Evolutionary conservation across 2,113 vertebrate species (phyloP).

Genomic region (Microcebus griseorufus): DNA sequence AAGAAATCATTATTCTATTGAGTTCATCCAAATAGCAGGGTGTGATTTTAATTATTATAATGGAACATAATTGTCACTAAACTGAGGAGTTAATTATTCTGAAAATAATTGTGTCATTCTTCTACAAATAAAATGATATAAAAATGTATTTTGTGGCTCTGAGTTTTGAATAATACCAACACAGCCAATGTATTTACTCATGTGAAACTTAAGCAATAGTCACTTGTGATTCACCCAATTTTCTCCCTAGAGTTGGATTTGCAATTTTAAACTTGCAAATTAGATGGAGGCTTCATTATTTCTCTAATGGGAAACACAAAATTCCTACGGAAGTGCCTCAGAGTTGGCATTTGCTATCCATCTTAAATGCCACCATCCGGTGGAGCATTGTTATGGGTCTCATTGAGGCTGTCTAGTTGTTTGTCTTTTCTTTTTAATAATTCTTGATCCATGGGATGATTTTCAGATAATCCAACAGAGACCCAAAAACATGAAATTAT

Average conservation of each 20-base stretch:
- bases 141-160: constrained; percentile 78
- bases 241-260: constrained; percentile 75
- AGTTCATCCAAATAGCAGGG: constrained; percentile 73
- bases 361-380: constrained; percentile 75
- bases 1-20: constrained; percentile 77
- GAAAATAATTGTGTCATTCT: constrained; percentile 81
- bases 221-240: constrained; percentile 81
- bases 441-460: constrained; percentile 16
- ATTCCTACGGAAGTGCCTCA: constrained; percentile 68
- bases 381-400: constrained; percentile 52
- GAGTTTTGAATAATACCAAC: constrained; percentile 75
- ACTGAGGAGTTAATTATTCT: constrained; percentile 82
- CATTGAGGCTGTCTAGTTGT: constrained; percentile 29
- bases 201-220: constrained; percentile 79
- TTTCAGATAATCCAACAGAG: constrained; percentile 29
- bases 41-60: constrained; percentile 82
- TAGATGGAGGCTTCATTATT: constrained; percentile 75
- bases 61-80: constrained; percentile 78
- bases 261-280: constrained; percentile 83
- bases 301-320: constrained; percentile 80
- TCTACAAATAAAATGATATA: constrained; percentile 78
- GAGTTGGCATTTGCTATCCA: constrained; percentile 66
- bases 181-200: constrained; percentile 81
- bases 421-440: constrained; percentile 54
- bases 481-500: constrained; percentile 46